Conservation (phyloP, 2,888 invertebrate genomes). For the Pandemis corylana region DNA sequence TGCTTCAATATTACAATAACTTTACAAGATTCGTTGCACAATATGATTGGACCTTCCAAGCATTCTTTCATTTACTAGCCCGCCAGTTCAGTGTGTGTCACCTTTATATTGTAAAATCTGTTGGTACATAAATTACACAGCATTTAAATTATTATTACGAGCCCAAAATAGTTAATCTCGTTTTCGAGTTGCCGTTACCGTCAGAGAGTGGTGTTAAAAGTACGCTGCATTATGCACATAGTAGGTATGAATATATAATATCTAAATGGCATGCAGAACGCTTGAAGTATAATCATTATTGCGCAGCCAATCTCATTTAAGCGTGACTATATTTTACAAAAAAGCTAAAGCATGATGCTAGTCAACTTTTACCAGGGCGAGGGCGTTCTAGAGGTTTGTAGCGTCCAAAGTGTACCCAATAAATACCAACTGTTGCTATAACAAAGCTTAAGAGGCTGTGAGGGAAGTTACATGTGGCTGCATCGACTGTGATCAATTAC, state of each 20-base stretch:
- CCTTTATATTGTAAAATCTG: conserved; percentile 78
- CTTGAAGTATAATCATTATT: conserved; percentile 85
- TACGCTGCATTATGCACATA: conserved; percentile 83
- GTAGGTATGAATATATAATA: conserved; percentile 83
- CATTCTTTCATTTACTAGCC: conserved; percentile 79
- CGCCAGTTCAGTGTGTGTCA: conserved; percentile 77
- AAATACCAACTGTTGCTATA: conserved; percentile 82
- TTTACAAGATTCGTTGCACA: conserved; percentile 85
- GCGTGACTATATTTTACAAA: conserved; percentile 85
- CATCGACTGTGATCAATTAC: conserved; percentile 72
- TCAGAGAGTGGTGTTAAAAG: conserved; percentile 78
- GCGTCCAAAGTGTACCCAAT: conserved; percentile 83
- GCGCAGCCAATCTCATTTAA: conserved; percentile 85
- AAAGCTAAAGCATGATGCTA: conserved; percentile 85
- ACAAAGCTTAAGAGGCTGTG: conserved; percentile 82
- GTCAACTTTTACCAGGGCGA: conserved; percentile 84
- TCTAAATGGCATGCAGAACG: conserved; percentile 86
- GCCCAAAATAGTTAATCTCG: conserved; percentile 69
- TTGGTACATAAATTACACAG: conserved; percentile 53
- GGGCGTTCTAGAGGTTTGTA: conserved; percentile 82
- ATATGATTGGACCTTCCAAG: conserved; percentile 84
- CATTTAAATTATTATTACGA: conserved; percentile 57
- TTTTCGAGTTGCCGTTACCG: conserved; percentile 77
- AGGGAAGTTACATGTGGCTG: conserved; percentile 75
- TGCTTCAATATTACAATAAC: conserved; percentile 85